Base-by-base conservation (phyloP, 2,797 vertebrate species). In the Rallus crepitans region DNA sequence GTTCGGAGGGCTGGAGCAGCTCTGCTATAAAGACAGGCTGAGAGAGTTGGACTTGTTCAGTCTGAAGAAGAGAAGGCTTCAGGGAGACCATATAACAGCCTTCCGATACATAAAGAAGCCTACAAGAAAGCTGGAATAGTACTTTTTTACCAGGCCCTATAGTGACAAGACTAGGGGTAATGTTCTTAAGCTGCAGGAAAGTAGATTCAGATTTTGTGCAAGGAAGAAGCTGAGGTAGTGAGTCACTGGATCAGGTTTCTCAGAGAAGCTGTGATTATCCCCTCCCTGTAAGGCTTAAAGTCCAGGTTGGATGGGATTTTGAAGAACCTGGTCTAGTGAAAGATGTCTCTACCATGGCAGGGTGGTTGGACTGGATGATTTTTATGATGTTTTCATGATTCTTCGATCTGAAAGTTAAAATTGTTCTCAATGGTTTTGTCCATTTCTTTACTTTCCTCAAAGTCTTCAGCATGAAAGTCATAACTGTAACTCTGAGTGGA, bases 31-130 rank as follows among this genome's bases (percentile, higher is more conserved):
- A 4, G 30, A 20, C 3, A 45, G 2, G 4, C 4, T 64, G 30
- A 12, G 6, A 31, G 0, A 33, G 4, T 1, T 42, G 7, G 3
- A 0, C 1, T 6, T 42, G 0, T 10, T 81, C n/a, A 72, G 2
- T 1, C 14, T 56, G 35, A 16, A 72, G 9, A 73, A 45, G 6
- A 20, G 15, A 28, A 56, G 17, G 1, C 5, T 35, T 11, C 1
- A 1, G 11, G 4, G 6, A 55, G 1, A 68, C 2, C 4, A 37
- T 7, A 17, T 11, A 12, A 12, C 2, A 4, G 6, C 1, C 6
- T 87, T n/a, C 15, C 6, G n/a, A 3, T 18, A 24, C 7, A 27
- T n/a, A 30, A n/a, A 90, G 9, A 3, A 7, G 10, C 1, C 4
- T 50, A 10, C 0, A 47, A 31, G 17, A 53, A 60, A 33, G 12